phyloP scores from a whole-genome alignment of 2,888 invertebrate genomes.

The Melieria picta region DNA sequence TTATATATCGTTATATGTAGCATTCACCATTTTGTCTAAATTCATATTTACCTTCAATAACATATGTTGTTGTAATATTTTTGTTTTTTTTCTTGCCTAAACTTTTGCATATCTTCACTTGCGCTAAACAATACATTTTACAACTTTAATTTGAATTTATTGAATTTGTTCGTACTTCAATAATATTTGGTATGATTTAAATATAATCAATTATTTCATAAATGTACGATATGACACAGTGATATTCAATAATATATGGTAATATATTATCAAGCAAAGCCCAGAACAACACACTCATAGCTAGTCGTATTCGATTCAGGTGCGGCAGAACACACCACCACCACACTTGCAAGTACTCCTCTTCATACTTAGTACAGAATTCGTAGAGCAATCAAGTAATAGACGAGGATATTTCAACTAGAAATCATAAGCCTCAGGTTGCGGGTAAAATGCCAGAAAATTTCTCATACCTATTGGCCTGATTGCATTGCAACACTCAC shows the following conservation, averaged over 20 bases:
- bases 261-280: slow-evolving; percentile 58
- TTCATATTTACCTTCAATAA: no score
- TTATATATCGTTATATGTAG: slow-evolving; percentile 47
- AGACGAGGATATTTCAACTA: no score
- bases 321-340: neutral
- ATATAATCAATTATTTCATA: slow-evolving; percentile 20
- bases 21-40: neutral
- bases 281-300: slow-evolving; percentile 51
- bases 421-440: no score
- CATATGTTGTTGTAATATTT: slow-evolving; percentile 15
- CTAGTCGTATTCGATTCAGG: neutral
- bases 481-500: neutral
- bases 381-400: neutral
- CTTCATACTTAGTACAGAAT: neutral
- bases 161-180: slow-evolving; percentile 12
- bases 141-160: slow-evolving; percentile 21
- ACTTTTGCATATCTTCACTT: neutral
- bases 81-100: slow-evolving; percentile 18
- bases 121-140: neutral
- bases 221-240: slow-evolving; percentile 67
- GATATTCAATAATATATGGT: slow-evolving; percentile 49
- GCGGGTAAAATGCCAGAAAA: no score
- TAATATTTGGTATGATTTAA: slow-evolving; percentile 16
- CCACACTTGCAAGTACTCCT: neutral
- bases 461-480: no score